Conservation (phyloP, 2,888 invertebrate genomes). For the Thyatira batis region DNA sequence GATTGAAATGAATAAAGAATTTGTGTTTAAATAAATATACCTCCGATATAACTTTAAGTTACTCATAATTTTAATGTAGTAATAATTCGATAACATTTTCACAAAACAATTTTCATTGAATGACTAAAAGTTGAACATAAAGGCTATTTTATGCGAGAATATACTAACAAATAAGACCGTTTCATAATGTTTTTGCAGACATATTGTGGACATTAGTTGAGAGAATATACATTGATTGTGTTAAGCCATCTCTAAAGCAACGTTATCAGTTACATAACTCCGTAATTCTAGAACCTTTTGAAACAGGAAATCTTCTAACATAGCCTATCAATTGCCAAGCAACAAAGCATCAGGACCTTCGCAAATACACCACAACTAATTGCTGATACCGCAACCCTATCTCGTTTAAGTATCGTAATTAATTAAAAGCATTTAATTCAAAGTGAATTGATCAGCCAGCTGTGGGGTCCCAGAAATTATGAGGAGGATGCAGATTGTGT, state of each 20-base stretch:
- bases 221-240: not conserved
- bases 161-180: no score
- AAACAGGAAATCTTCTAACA: slow-evolving; percentile 31
- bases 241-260: not conserved
- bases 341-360: slow-evolving; percentile 41
- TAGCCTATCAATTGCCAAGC: slow-evolving; percentile 35
- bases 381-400: slow-evolving; percentile 50
- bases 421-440: slow-evolving; percentile 71
- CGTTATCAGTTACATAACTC: not conserved
- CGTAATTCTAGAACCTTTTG: slow-evolving; percentile 4
- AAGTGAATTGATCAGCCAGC: slow-evolving; percentile 57
- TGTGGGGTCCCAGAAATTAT: slow-evolving; percentile 55
- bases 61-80: no score
- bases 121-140: no score
- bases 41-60: no score
- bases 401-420: slow-evolving; percentile 53
- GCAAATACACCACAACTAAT: slow-evolving; percentile 52
- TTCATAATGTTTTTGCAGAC: not conserved
- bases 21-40: no score
- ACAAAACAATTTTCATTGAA: no score
- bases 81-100: no score
- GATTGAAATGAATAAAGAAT: no score
- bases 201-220: not conserved
- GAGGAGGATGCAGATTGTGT: slow-evolving; percentile 22
- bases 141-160: no score